phyloP scores from a whole-genome alignment of 92 coral and sea anemone genomes.

The Porites cylindrica region DNA sequence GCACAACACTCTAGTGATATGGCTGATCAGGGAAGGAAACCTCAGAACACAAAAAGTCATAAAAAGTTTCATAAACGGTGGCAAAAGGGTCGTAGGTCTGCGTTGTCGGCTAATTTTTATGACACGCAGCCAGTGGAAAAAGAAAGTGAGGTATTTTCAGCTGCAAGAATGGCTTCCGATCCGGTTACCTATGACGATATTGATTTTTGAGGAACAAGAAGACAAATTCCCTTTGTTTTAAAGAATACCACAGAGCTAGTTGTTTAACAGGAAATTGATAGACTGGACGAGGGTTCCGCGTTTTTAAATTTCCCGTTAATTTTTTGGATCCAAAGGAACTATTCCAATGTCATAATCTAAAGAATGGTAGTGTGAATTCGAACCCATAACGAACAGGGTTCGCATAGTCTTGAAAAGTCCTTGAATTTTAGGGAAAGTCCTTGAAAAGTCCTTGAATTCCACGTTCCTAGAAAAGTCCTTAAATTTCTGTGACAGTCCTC shows the following conservation, averaged over 20 bases:
- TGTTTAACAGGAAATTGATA: neutral
- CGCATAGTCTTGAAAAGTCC: no score
- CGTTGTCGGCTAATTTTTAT: conserved; percentile 37
- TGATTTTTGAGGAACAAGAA: conserved; percentile 33
- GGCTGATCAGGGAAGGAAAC: neutral
- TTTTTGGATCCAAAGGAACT: no score
- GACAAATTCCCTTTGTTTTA: no score
- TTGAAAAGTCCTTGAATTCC: no score
- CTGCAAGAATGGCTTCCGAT: conserved; percentile 41
- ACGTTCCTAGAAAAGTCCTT: no score
- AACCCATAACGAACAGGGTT: no score
- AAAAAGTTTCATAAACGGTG: neutral
- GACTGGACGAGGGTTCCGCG: neutral
- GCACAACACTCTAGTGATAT: neutral
- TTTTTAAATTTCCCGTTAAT: no score
- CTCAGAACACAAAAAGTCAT: neutral
- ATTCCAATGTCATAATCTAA: no score
- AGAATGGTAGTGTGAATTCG: no score
- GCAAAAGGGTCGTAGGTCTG: conserved; percentile 10
- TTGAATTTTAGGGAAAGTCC: no score
- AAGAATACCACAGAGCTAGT: no score
- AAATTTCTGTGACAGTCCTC: no score
- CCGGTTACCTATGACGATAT: conserved; percentile 63
- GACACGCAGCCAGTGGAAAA: conserved; percentile 38
- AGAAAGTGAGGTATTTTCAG: conserved; percentile 54